Base-by-base conservation (phyloP, 1,140 invertebrate species). In the Drosophila jambulina region DNA sequence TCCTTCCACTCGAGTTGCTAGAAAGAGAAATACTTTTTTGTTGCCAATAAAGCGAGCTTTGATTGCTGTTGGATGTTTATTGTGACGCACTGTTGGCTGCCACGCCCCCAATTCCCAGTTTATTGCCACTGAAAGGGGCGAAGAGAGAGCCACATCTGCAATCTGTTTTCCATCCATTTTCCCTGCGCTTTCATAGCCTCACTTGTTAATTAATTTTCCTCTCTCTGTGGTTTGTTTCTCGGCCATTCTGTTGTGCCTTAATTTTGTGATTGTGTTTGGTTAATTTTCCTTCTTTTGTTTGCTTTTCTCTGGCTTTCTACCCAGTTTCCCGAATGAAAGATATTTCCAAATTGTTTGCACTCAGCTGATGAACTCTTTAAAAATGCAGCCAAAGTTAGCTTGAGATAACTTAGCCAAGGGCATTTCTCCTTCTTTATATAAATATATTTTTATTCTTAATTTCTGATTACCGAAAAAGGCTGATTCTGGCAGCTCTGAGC, bases 11-110 rank as follows among this genome's bases (percentile, higher is more conserved):
- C 19, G 29, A 34, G 27, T 53, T 43, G 36, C 46, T 38, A 1
- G 5, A 19, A 45, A n/a, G 7, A 12, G n/a, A 48, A 15, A 29
- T 12, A 13, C 15, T 17, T 54, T 53, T 45, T 53, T n/a, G 62
- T 29, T 27, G 29, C 48, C 61, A 67, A 70, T 70, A 70, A 70
- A 70, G 36, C 29, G 48, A 19, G 34, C 7, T 72, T 70, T 70
- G 65, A 71, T 71, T 71, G 60, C 61, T 29, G 34, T 49, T 71
- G 64, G 34, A 27, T 58, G 69, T 49, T 71, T 70, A 53, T 65
- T 67, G 45, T 19, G 40, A 36, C 32, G 32, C 32, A 70, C 32
- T 48, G 53, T 34, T 8, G 4, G 25, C 21, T 34, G 36, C 51
- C 51, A 53, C 51, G 51, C 51, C 51, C 27, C 51, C 1, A 9